These are phyloP conservation scores for Nymphalis io DNA, from an alignment of 1,140 invertebrate genomes.

Conservation along the genomic window DNA sequence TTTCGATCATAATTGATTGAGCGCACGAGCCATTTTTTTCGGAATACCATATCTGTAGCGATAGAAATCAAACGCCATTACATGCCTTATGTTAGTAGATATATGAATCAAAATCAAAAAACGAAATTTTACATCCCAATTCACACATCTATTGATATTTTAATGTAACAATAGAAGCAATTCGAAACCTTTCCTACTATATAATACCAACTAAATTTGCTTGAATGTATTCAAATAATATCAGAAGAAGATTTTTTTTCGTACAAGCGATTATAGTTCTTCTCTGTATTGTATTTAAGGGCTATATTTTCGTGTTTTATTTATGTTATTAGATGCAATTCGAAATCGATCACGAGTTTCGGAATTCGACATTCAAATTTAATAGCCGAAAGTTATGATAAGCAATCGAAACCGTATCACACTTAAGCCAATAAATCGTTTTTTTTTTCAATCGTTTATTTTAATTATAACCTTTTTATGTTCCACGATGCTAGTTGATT, in stretches of 20 bases:
- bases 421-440: conserved; percentile 42
- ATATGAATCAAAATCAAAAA: background rate
- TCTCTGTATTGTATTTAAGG: conserved; percentile 3
- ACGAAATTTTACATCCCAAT: background rate
- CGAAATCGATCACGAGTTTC: conserved; percentile 27
- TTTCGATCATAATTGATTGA: conserved; percentile 66
- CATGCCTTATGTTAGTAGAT: background rate
- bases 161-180: background rate
- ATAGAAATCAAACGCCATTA: background rate
- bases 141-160: background rate
- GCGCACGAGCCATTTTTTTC: conserved; percentile 57
- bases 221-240: background rate
- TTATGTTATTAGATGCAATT: background rate
- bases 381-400: conserved; percentile 62
- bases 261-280: conserved; percentile 8
- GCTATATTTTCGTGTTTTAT: conserved; percentile 14
- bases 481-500: conserved; percentile 9
- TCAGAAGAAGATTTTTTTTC: background rate
- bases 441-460: conserved; percentile 49
- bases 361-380: conserved; percentile 51
- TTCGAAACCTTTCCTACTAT: background rate
- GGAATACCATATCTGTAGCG: conserved; percentile 34
- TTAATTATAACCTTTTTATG: conserved; percentile 40
- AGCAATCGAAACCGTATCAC: conserved; percentile 53
- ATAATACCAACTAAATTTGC: conserved; percentile 3